Conservation (phyloP, 1,140 invertebrate genomes). For the Drosophila sechellia region DNA sequence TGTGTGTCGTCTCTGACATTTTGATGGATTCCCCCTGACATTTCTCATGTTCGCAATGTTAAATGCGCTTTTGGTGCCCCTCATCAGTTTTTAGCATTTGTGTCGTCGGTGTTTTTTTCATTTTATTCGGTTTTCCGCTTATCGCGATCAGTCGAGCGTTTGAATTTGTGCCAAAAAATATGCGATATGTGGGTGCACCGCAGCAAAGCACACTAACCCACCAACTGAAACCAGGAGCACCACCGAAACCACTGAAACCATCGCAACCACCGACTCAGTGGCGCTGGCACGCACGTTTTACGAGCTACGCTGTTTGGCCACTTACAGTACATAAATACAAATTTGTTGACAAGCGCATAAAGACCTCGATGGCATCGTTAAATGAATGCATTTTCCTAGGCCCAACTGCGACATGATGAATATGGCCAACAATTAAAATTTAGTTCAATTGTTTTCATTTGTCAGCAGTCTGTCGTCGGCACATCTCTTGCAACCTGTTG, state of each 20-base stretch:
- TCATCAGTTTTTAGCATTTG: slow-evolving; percentile 35
- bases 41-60: slow-evolving; percentile 41
- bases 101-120: slow-evolving; percentile 25
- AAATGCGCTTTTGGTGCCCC: slow-evolving; percentile 21
- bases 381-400: slow-evolving; percentile 43
- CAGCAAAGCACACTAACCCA: not conserved
- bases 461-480: slow-evolving; percentile 46
- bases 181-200: slow-evolving; percentile 69
- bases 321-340: slow-evolving; percentile 53
- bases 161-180: slow-evolving; percentile 72
- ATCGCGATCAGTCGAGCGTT: slow-evolving; percentile 58
- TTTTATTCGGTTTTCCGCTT: slow-evolving; percentile 55
- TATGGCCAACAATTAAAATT: slow-evolving; percentile 78
- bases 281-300: slow-evolving; percentile 59
- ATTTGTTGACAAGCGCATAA: slow-evolving; percentile 61
- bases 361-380: slow-evolving; percentile 67
- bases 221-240: slow-evolving; percentile 10
- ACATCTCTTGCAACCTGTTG: slow-evolving; percentile 52
- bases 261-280: slow-evolving; percentile 9
- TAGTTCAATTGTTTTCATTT: slow-evolving; percentile 70
- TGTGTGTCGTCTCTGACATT: slow-evolving; percentile 29
- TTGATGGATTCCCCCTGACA: slow-evolving; percentile 56
- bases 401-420: slow-evolving; percentile 47
- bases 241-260: slow-evolving; percentile 19
- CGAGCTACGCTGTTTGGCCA: slow-evolving; percentile 46